Percentiles rank a stretch among this genome's conserved stretches.
Evolutionary conservation across 2,888 invertebrate species (phyloP).

Genomic region (Calliscelio sp.): DNA sequence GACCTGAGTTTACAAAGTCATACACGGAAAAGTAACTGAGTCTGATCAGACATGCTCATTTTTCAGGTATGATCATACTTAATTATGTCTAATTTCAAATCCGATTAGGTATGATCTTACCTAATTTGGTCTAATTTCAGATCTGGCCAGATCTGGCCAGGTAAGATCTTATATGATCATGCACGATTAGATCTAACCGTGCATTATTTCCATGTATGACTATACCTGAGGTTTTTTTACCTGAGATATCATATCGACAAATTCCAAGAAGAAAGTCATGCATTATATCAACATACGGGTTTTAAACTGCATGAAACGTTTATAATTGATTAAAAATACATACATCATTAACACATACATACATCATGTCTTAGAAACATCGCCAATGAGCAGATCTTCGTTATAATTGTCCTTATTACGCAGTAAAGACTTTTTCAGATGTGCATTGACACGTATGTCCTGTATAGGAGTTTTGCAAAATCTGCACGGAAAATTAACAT

Average conservation of each 20-base stretch:
- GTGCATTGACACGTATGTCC: not conserved
- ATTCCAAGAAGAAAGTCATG: slow-evolving; percentile 66
- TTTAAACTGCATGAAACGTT: slow-evolving; percentile 62
- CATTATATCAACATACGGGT: slow-evolving; percentile 62
- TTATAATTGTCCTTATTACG: not conserved
- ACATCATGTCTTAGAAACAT: slow-evolving; percentile 40
- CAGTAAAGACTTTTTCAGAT: not conserved
- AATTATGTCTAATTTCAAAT: too few species aligned
- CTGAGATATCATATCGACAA: slow-evolving; percentile 61
- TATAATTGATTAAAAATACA: slow-evolving; percentile 65
- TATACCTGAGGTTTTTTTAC: too few species aligned
- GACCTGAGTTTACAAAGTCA: slow-evolving; percentile 24
- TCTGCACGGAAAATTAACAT: slow-evolving; percentile 73
- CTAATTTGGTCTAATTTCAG: too few species aligned
- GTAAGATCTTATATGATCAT: too few species aligned
- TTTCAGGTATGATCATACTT: slow-evolving; percentile 6
- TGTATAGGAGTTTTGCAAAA: slow-evolving; percentile 9
- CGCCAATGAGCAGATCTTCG: not conserved
- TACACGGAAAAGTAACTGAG: too few species aligned
- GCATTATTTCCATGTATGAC: too few species aligned
- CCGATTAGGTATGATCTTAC: too few species aligned
- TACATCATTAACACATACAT: slow-evolving; percentile 36
- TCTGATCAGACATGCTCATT: too few species aligned
- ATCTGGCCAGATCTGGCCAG: too few species aligned
- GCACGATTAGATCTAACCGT: too few species aligned